phyloP scores from a whole-genome alignment of 2,888 invertebrate species.

The Thera obeliscata region DNA sequence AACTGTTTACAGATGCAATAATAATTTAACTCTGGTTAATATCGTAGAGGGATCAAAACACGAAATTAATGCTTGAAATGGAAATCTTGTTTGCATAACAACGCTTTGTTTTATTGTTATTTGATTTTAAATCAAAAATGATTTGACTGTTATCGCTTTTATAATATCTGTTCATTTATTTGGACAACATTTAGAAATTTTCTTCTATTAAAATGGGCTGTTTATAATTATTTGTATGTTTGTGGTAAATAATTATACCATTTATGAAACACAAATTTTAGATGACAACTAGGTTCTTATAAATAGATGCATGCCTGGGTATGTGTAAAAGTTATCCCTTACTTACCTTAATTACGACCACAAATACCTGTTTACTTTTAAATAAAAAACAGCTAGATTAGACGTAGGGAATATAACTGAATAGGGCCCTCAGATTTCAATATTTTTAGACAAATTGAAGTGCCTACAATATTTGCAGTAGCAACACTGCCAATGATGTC shows the following conservation, averaged over 20 bases:
- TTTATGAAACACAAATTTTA: no score
- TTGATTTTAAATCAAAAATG: slow-evolving; percentile 54
- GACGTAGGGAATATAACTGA: no score
- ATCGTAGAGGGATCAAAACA: slow-evolving; percentile 67
- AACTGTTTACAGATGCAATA: slow-evolving; percentile 80
- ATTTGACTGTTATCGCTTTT: slow-evolving; percentile 13
- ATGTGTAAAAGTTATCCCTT: no score
- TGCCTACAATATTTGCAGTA: slow-evolving; percentile 45
- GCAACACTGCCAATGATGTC: slow-evolving; percentile 61
- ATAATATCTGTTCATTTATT: slow-evolving; percentile 9
- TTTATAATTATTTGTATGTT: no score
- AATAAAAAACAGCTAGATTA: no score
- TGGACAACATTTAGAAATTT: neutral
- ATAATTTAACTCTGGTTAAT: slow-evolving; percentile 75
- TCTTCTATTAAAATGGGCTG: no score
- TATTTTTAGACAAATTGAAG: slow-evolving; percentile 20
- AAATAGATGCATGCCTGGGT: no score
- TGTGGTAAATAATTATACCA: no score
- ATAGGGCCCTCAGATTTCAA: no score
- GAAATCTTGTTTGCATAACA: slow-evolving; percentile 37
- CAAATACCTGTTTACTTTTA: no score
- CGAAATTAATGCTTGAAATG: slow-evolving; percentile 58
- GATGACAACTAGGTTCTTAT: no score
- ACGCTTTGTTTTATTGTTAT: slow-evolving; percentile 56
- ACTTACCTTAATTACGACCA: no score